Evolutionary conservation across 2,797 vertebrate species (phyloP).

Genomic region (Lacerta viridis): DNA sequence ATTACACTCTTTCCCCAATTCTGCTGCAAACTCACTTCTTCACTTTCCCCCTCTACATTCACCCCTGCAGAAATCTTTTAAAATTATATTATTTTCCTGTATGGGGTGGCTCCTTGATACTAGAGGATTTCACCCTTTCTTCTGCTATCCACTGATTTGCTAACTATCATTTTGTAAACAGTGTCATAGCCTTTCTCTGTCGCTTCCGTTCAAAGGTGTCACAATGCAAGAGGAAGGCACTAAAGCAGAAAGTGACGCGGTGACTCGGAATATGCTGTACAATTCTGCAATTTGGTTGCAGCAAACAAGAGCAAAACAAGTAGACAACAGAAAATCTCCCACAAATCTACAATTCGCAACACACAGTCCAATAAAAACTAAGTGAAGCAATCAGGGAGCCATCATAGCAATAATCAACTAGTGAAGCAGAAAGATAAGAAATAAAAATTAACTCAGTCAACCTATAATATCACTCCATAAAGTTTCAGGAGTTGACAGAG

Average conservation of each 20-base stretch:
- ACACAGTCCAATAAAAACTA: too few relatives aligned
- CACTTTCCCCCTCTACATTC: background rate
- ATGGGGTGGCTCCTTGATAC: background rate
- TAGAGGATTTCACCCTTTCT: background rate
- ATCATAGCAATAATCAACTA: too few relatives aligned
- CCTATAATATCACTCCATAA: too few relatives aligned
- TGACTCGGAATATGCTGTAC: slow-evolving; percentile 34
- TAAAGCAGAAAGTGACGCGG: background rate
- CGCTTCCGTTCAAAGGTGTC: background rate
- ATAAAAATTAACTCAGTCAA: too few relatives aligned
- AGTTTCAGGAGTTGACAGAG: too few relatives aligned
- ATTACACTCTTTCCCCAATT: slow-evolving; percentile 24
- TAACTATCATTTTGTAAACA: background rate
- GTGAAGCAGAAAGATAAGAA: too few relatives aligned
- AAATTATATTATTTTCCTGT: background rate
- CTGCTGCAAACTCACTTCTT: slow-evolving; percentile 27
- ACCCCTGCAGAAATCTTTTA: background rate
- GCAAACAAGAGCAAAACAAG: too few relatives aligned
- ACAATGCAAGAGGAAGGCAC: background rate
- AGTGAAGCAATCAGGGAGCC: too few relatives aligned
- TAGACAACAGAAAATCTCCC: too few relatives aligned
- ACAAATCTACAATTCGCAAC: too few relatives aligned
- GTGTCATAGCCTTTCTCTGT: background rate
- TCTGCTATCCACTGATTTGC: slow-evolving; percentile 18
- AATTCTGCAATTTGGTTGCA: too few relatives aligned